Evolutionary conservation across 2,888 invertebrate species (phyloP).

Genomic region (Zelleria hepariella): DNA sequence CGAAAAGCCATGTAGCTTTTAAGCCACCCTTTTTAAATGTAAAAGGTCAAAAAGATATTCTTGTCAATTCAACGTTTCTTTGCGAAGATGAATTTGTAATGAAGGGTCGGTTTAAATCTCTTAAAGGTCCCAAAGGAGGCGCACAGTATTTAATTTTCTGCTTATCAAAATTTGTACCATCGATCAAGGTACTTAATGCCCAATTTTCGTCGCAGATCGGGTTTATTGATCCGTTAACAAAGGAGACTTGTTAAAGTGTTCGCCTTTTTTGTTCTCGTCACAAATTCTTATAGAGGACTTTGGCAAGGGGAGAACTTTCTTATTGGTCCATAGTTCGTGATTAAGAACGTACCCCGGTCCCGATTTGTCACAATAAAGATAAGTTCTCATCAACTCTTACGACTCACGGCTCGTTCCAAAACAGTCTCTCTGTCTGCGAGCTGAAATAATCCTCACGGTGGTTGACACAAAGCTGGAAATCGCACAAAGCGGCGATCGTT

Average conservation of each 20-base stretch:
- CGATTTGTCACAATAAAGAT: conserved; percentile 13
- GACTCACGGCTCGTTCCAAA: neutral
- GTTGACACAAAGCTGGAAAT: neutral
- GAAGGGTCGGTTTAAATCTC: neutral
- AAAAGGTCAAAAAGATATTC: neutral
- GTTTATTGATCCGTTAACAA: neutral
- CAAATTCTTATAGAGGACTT: conserved; percentile 8
- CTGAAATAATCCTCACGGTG: neutral
- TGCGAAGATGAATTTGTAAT: neutral
- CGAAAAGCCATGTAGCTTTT: neutral
- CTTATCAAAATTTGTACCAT: neutral
- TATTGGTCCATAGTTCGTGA: conserved; percentile 12
- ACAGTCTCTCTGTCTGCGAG: neutral
- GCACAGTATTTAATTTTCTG: neutral
- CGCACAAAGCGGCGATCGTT: neutral
- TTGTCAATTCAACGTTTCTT: neutral
- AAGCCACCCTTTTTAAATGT: neutral
- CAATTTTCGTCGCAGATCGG: neutral
- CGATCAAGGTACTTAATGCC: neutral
- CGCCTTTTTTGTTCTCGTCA: neutral
- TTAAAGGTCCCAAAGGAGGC: neutral
- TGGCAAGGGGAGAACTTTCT: conserved; percentile 3
- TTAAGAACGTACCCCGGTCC: conserved; percentile 6
- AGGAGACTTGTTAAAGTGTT: neutral
- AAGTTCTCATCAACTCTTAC: conserved; percentile 10